Evolutionary conservation across 2,888 invertebrate genomes (phyloP), one percentile per base, ranked within the genome.

Genomic region (Thumatha senex): DNA sequence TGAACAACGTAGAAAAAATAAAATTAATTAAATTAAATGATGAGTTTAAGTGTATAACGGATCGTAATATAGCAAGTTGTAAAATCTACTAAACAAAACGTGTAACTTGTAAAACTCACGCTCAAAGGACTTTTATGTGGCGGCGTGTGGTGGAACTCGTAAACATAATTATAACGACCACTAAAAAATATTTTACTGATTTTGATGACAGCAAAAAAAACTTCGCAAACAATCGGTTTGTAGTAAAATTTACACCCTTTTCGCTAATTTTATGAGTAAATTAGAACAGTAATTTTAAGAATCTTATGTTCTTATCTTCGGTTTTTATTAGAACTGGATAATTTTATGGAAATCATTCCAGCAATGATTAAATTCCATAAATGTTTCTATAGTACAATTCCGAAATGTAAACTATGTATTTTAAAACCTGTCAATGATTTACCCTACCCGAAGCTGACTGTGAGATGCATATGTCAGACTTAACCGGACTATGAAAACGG

Each of bases 151-250:
- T 63, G 58, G 54, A 58, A 73, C 70, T 72, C 75, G 63, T 79
- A 76, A 78, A 76, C 61, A 62, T 78, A 76, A 79, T 76, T 77
- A 75, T 77, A 74, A 79, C 67, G 77, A 76, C 67, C 76, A 70
- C 68, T 76, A 69, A 78, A n/a, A 70, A 67, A 55, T 60, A 63
- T 70, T 76, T 76, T 70, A 70, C 65, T 61, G 63, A 69, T 67
- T 67, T 63, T 56, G 68, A 67, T 63, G 65, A 70, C 72, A 69
- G 49, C 58, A 67, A 70, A 69, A 31, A 31, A 72, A 66, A 64
- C 62, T 56, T 45, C 31, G 55, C 57, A 41, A 59, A 65, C 70
- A 71, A 68, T 69, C 61, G 48, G 51, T 62, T 60, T 55, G 46
- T 58, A 53, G 49, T 61, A 58, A 24, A 56, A 67, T 34, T 40